Conservation (phyloP, 2,113 vertebrate species). For the Larimichthys polyactis region DNA sequence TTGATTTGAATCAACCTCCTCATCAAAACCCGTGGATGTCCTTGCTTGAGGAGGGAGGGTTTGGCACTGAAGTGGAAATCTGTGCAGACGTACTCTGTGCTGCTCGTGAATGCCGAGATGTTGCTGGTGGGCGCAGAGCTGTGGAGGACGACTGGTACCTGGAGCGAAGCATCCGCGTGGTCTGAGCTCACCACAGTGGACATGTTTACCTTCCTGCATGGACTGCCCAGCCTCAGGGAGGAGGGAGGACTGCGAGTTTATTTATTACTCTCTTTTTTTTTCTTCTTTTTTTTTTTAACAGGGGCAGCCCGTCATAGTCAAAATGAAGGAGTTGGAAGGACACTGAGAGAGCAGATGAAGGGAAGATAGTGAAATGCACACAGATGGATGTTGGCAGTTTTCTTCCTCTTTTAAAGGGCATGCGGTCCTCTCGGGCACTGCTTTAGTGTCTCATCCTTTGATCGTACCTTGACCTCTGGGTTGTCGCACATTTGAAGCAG, state of each 20-base stretch:
- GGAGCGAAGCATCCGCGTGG: conserved; percentile 75
- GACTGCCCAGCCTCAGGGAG: conserved; percentile 72
- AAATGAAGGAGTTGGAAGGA: conserved; percentile 60
- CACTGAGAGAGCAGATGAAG: conserved; percentile 54
- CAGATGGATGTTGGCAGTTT: conserved; percentile 69
- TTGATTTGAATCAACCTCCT: conserved; percentile 74
- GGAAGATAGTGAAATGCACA: conserved; percentile 58
- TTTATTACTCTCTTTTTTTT: conserved; percentile 57
- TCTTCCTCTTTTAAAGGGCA: conserved; percentile 62
- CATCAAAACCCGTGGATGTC: conserved; percentile 71
- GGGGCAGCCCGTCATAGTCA: conserved; percentile 56
- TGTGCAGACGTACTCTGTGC: conserved; percentile 69
- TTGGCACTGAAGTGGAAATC: conserved; percentile 71
- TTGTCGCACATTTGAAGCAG: conserved; percentile 36
- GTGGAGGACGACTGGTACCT: conserved; percentile 81
- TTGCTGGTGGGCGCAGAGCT: conserved; percentile 74
- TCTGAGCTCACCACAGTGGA: conserved; percentile 81
- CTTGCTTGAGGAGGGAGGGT: conserved; percentile 72
- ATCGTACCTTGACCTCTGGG: conserved; percentile 60
- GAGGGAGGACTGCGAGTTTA: conserved; percentile 40
- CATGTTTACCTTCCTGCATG: conserved; percentile 84
- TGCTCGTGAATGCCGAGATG: conserved; percentile 66
- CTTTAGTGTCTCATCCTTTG: conserved; percentile 62
- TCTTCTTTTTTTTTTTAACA: conserved; percentile 42
- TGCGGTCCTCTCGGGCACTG: conserved; percentile 43